phyloP scores from a whole-genome alignment of 2,888 invertebrate genomes.

The Drosophila testacea region DNA sequence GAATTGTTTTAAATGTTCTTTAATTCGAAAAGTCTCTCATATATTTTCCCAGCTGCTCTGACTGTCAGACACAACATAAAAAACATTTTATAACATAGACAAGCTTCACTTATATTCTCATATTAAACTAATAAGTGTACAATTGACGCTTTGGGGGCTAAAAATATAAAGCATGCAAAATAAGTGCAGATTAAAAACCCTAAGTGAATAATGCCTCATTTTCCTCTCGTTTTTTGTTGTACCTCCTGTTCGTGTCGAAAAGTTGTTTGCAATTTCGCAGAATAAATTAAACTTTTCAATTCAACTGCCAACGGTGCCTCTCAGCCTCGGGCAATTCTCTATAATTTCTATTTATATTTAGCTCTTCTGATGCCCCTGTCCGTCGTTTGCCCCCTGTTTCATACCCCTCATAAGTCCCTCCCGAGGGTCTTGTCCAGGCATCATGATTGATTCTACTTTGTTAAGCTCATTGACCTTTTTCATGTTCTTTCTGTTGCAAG shows the following conservation, averaged over 20 bases:
- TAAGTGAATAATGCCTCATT: slow-evolving; percentile 22
- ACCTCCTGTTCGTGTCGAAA: slow-evolving; percentile 13
- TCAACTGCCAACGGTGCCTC: slow-evolving; percentile 6
- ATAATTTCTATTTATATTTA: slow-evolving; percentile 67
- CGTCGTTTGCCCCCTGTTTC: background rate
- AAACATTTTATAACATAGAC: background rate
- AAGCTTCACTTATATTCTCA: slow-evolving; percentile 11
- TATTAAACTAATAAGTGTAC: slow-evolving; percentile 22
- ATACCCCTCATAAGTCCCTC: background rate
- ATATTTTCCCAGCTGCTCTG: background rate
- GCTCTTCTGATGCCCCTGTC: slow-evolving; percentile 18
- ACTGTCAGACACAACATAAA: background rate
- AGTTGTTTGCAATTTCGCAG: slow-evolving; percentile 24
- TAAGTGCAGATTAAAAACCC: slow-evolving; percentile 19
- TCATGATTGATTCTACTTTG: slow-evolving; percentile 54
- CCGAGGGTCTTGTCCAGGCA: slow-evolving; percentile 37
- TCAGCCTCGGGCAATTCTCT: slow-evolving; percentile 29
- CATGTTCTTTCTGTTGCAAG: background rate
- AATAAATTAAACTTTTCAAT: slow-evolving; percentile 52
- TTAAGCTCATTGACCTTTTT: slow-evolving; percentile 64
- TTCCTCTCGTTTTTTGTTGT: background rate
- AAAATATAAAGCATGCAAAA: slow-evolving; percentile 17
- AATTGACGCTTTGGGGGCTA: slow-evolving; percentile 17
- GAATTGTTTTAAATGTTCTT: background rate
- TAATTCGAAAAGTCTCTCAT: background rate